phyloP scores from a whole-genome alignment of 1,140 invertebrate genomes.

The Drosophila baimaii region DNA sequence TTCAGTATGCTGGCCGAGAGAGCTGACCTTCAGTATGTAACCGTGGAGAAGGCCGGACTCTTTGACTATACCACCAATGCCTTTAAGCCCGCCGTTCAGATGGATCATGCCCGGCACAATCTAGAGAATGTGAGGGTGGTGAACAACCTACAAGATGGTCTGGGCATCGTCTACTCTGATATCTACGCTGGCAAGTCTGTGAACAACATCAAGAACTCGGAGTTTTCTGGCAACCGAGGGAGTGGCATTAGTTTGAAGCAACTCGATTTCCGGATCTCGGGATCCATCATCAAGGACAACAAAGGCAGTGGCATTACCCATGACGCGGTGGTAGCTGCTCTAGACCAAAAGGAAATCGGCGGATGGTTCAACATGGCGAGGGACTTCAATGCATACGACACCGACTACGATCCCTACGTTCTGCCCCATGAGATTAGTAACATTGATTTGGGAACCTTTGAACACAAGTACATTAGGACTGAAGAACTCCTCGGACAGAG shows the following conservation, averaged over 20 bases:
- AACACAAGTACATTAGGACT: conserved; percentile 92
- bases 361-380: conserved; percentile 93
- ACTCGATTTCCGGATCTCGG: conserved; percentile 91
- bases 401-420: conserved; percentile 88
- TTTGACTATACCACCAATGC: conserved; percentile 95
- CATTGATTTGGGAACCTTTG: conserved; percentile 88
- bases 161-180: conserved; percentile 95
- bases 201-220: conserved; percentile 94
- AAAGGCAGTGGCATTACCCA: conserved; percentile 95
- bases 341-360: conserved; percentile 95
- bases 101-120: conserved; percentile 97
- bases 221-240: conserved; percentile 93
- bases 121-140: conserved; percentile 92
- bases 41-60: conserved; percentile 95
- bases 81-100: conserved; percentile 97
- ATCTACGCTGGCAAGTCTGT: conserved; percentile 93
- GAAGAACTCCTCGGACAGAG: conserved; percentile 86
- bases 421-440: conserved; percentile 87
- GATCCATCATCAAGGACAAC: conserved; percentile 93
- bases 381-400: conserved; percentile 88
- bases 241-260: conserved; percentile 96
- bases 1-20: conserved; percentile 94
- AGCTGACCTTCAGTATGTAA: conserved; percentile 94
- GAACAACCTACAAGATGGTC: conserved; percentile 94
- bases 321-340: conserved; percentile 93